These are phyloP conservation scores for Tenrec ecaudatus DNA, from an alignment of 2,113 vertebrate genomes.

Conservation along the genomic window DNA sequence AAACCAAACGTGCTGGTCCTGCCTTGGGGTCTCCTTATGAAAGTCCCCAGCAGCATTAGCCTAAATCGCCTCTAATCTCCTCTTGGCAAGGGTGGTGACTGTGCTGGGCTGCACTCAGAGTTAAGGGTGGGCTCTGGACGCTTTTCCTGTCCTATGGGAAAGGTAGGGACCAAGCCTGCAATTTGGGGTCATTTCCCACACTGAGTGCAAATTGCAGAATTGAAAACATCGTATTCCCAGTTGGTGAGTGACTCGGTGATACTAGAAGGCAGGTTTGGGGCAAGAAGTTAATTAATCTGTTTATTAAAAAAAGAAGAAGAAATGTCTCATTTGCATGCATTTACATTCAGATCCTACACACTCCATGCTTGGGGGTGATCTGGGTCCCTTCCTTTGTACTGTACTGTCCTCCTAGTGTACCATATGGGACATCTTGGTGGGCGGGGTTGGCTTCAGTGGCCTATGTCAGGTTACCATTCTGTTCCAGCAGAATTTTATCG, in stretches of 20 bases:
- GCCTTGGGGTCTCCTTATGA: slow-evolving; percentile 53
- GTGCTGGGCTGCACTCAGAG: neutral
- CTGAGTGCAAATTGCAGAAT: slow-evolving; percentile 32
- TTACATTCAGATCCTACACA: slow-evolving; percentile 69
- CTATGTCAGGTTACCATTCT: slow-evolving; percentile 41
- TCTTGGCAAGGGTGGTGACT: neutral
- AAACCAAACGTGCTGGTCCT: slow-evolving; percentile 52
- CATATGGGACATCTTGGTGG: slow-evolving; percentile 59
- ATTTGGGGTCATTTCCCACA: neutral
- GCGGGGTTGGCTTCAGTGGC: slow-evolving; percentile 72
- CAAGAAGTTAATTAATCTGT: slow-evolving; percentile 82
- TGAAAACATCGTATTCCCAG: slow-evolving; percentile 48
- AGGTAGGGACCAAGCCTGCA: neutral
- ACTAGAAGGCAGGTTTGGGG: slow-evolving; percentile 72
- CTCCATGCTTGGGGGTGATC: slow-evolving; percentile 59
- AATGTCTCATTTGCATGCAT: slow-evolving; percentile 82
- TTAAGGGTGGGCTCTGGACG: slow-evolving; percentile 15
- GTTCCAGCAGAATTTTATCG: too few species aligned
- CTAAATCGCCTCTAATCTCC: slow-evolving; percentile 56
- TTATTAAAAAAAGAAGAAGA: slow-evolving; percentile 77
- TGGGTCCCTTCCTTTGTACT: neutral
- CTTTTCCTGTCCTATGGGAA: neutral
- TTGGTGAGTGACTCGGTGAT: slow-evolving; percentile 72
- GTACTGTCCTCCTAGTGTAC: neutral
- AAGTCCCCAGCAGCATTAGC: slow-evolving; percentile 31